phyloP scores from a whole-genome alignment of 2,113 vertebrate genomes.

The Benitochromis conjunctus region DNA sequence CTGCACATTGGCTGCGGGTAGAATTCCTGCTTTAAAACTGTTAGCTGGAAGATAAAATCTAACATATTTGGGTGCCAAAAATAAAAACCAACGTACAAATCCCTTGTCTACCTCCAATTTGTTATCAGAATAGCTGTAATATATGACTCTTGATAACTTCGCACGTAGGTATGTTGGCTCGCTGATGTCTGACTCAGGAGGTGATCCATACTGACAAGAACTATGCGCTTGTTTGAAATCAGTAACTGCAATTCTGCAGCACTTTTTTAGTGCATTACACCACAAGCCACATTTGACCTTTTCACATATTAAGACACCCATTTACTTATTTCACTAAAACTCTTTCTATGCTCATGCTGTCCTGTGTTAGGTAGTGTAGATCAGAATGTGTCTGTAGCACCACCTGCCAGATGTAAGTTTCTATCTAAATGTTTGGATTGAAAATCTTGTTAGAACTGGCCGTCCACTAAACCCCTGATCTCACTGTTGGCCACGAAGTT shows the following conservation, averaged over 20 bases:
- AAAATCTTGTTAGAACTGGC: neutral
- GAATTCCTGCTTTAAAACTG: neutral
- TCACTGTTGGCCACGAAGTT: neutral
- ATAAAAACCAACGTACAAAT: neutral
- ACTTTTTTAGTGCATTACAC: neutral
- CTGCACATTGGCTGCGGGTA: neutral
- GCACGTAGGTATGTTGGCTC: neutral
- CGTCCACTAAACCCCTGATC: neutral
- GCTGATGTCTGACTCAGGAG: neutral
- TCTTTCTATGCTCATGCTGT: neutral
- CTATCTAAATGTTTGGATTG: neutral
- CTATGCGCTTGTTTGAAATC: neutral
- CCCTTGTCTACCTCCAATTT: neutral
- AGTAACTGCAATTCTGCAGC: neutral
- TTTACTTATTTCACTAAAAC: neutral
- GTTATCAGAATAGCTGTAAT: neutral
- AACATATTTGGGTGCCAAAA: constrained; percentile 22
- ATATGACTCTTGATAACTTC: neutral
- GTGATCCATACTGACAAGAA: neutral
- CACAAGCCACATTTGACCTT: neutral
- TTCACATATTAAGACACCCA: neutral
- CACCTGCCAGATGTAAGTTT: neutral
- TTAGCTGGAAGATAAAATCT: neutral
- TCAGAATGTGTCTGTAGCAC: neutral
- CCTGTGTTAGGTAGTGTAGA: neutral